Conservation (phyloP, 2,113 vertebrate species). For the Corvus hawaiiensis region DNA sequence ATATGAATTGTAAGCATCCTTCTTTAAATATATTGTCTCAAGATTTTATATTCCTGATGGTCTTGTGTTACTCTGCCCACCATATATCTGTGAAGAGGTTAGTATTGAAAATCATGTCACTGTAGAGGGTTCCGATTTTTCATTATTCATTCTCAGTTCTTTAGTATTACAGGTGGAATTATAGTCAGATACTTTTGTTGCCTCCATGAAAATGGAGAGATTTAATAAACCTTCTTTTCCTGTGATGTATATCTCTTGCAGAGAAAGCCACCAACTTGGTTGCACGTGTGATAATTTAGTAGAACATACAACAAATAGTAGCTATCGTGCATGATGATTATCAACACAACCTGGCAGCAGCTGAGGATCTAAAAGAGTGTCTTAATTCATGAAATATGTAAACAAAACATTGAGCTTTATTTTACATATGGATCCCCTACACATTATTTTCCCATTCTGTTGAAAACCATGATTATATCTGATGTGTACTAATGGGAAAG, state of each 20-base stretch:
- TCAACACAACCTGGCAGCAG: background rate
- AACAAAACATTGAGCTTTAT: background rate
- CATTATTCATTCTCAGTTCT: background rate
- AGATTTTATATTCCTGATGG: background rate
- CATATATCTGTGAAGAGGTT: background rate
- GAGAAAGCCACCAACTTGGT: background rate
- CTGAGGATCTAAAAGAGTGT: background rate
- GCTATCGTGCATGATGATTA: background rate
- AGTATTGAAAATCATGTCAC: background rate
- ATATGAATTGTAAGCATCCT: background rate
- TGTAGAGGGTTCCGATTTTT: background rate
- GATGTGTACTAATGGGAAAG: background rate
- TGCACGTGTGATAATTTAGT: background rate
- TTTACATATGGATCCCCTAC: slow-evolving; percentile 17
- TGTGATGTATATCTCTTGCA: background rate
- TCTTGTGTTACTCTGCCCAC: background rate
- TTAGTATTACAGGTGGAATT: background rate
- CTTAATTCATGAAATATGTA: slow-evolving; percentile 1
- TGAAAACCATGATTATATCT: slow-evolving; percentile 9
- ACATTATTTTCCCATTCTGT: background rate
- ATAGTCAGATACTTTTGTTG: background rate
- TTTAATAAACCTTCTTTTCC: background rate
- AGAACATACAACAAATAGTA: background rate
- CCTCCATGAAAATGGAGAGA: background rate
- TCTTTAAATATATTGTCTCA: background rate